Conservation (phyloP, 2,888 invertebrate species). For the Dynastes maya region DNA sequence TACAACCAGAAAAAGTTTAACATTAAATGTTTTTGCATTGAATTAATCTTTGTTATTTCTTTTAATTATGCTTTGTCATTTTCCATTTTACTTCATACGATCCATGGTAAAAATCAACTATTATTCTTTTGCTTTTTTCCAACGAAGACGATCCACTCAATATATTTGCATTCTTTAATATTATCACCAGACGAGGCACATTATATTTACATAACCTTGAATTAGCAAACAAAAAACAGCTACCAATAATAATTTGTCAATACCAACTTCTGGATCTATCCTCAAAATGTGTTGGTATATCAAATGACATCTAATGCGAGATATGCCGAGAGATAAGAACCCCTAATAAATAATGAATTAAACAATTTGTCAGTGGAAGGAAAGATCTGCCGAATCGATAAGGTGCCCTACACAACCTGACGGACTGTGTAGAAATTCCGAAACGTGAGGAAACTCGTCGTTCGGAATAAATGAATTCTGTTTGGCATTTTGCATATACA, state of each 20-base stretch:
- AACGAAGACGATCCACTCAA: no score
- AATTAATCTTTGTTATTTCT: no score
- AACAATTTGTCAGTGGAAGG: slow-evolving; percentile 37
- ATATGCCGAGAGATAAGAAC: slow-evolving; percentile 13
- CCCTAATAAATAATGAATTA: slow-evolving; percentile 23
- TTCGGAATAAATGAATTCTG: slow-evolving; percentile 18
- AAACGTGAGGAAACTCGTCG: not conserved
- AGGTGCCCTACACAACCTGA: not conserved
- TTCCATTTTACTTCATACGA: no score
- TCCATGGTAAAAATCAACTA: no score
- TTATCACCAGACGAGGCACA: no score
- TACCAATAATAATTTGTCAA: not conserved
- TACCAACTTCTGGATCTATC: not conserved
- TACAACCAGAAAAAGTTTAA: no score
- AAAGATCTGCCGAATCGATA: slow-evolving; percentile 23
- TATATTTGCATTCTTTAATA: no score
- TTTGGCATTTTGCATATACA: slow-evolving; percentile 10
- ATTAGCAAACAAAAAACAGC: not conserved
- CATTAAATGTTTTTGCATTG: no score
- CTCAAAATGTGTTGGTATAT: not conserved
- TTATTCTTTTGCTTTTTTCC: no score
- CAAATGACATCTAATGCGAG: slow-evolving; percentile 28
- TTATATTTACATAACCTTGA: not conserved
- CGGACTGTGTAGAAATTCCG: not conserved
- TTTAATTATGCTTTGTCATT: no score